Evolutionary conservation across 2,113 vertebrate genomes (phyloP), one percentile per base, ranked within the genome.

Genomic region (Corythoichthys haematopterus): DNA sequence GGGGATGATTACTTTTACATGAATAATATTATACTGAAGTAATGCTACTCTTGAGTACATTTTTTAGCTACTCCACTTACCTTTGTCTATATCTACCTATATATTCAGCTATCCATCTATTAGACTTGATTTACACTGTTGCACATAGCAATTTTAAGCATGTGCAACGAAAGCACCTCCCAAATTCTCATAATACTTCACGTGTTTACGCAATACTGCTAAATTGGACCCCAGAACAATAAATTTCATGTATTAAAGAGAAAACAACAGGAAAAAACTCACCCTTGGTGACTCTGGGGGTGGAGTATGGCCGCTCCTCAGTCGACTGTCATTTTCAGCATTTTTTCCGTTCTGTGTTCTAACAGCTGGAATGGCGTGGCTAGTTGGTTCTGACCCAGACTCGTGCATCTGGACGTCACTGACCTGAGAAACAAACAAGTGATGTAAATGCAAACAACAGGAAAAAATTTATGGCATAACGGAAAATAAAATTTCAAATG

Each of bases 341-440:
- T 58, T 77, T 63, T 70, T 76, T 81, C 87, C 69, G 83, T 75
- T 87, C 82, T 89, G 82, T 65, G 78, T 79, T 60, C 87, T 87
- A 83, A 71, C 84, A 57, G 84, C 77, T 88, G 86, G 83, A 87
- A 82, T 84, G 84, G 72, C 74, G 85, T 85, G 85, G 80, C 81
- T 81, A 75, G 85, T 78, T 87, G 88, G 85, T 84, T 90, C 90
- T 78, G 87, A 88, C 90, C 89, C 89, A 82, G 91, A 91, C 86
- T 92, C 90, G 85, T 91, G 91, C 91, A 92, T 92, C 87, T 90
- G 87, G 86, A 85, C 88, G 83, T 82, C 73, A 84, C 76, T 80
- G 78, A 85, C 87, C 89, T 90, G 77, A 38, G 75, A 77, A 62
- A 70, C 50, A 46, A 79, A 53, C 36, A 72, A 64, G 11, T 35